A percentile compares a stretch with the other conserved stretches of the same genome.
Conservation (phyloP, 2,113 vertebrate genomes). For the Myxocyprinus asiaticus region DNA sequence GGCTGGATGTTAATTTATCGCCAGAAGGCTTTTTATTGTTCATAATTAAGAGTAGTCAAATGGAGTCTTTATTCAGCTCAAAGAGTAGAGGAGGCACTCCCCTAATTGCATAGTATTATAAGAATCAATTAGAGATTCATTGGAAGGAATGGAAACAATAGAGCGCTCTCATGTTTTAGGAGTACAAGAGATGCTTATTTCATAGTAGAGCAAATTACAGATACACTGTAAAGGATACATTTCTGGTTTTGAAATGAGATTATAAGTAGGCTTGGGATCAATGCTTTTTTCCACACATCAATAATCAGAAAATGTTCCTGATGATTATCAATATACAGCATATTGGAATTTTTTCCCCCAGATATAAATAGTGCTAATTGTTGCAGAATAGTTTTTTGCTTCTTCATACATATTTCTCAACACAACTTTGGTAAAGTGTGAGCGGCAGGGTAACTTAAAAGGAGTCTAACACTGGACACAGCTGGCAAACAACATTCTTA, state of each 20-base stretch:
- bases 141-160: neutral
- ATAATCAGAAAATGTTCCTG: too few relatives aligned
- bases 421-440: too few relatives aligned
- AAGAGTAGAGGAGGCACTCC: neutral
- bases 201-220: neutral
- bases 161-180: neutral
- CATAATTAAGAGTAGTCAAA: constrained; percentile 27
- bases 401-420: too few relatives aligned
- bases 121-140: constrained; percentile 8
- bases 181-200: neutral
- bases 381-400: too few relatives aligned
- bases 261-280: neutral
- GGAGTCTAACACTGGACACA: too few relatives aligned
- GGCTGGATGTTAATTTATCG: constrained; percentile 2
- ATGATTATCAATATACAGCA: too few relatives aligned
- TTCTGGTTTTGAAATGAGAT: neutral
- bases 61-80: constrained; percentile 20
- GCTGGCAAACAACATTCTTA: too few relatives aligned
- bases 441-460: too few relatives aligned
- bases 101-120: constrained; percentile 6
- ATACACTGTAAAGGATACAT: neutral
- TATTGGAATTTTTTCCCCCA: too few relatives aligned
- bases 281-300: too few relatives aligned
- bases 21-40: neutral
- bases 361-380: too few relatives aligned